Conservation (phyloP, 2,113 vertebrate species). For the Hippocampus guttulatus region DNA sequence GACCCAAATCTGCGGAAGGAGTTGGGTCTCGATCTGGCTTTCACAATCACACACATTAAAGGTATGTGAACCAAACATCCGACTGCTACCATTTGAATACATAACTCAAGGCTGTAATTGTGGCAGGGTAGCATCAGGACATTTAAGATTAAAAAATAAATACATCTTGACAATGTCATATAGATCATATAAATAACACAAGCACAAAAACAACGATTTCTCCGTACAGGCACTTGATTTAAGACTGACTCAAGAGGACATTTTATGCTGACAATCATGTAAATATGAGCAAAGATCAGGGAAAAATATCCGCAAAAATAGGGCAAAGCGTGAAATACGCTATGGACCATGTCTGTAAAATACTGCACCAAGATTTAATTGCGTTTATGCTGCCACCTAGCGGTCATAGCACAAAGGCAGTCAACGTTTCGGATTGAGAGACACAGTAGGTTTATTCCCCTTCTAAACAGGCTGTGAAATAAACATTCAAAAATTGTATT, state of each 20-base stretch:
- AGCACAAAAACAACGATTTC: neutral
- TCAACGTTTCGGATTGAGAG: neutral
- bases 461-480: neutral
- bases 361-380: neutral
- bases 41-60: constrained; percentile 11
- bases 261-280: constrained; percentile 25
- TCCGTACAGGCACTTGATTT: constrained; percentile 1
- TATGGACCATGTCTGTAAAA: constrained; percentile 3
- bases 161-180: neutral
- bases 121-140: neutral
- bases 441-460: neutral
- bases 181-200: neutral
- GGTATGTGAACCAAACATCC: neutral
- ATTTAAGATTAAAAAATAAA: neutral
- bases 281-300: constrained; percentile 12
- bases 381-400: constrained; percentile 35
- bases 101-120: neutral
- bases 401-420: neutral
- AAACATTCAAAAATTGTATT: neutral
- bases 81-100: neutral
- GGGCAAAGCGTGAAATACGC: constrained; percentile 23
- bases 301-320: constrained; percentile 13
- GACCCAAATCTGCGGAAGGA: constrained; percentile 26
- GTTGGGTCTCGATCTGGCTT: constrained; percentile 21
- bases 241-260: neutral